Percentiles rank a stretch among this genome's conserved stretches.
These are phyloP conservation scores for Mechanitis messenoides DNA, from an alignment of 2,888 invertebrate species.

Conservation along the genomic window DNA sequence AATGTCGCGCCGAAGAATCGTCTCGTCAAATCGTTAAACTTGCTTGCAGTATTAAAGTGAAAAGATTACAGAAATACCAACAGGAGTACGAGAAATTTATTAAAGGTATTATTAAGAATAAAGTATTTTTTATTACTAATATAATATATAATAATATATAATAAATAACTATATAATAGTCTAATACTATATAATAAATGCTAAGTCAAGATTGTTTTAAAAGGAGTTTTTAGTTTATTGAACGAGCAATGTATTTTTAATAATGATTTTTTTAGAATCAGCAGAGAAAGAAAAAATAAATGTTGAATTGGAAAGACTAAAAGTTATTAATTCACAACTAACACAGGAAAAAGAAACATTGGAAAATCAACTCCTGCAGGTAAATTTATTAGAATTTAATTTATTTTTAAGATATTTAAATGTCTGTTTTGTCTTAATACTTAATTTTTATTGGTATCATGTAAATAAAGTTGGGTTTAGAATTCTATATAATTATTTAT, in stretches of 20 bases:
- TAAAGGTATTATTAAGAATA: slow-evolving; percentile 50
- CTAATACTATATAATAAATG: not conserved
- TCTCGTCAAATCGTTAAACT: slow-evolving; percentile 92
- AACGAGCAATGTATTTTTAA: too few species aligned
- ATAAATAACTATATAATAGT: not conserved
- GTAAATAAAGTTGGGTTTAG: too few species aligned
- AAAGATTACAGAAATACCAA: slow-evolving; percentile 95
- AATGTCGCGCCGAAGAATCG: slow-evolving; percentile 93
- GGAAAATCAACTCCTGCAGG: slow-evolving; percentile 58
- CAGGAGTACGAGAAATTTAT: slow-evolving; percentile 82
- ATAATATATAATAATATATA: not conserved
- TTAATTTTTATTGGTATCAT: too few species aligned
- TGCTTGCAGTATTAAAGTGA: slow-evolving; percentile 94
- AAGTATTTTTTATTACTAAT: slow-evolving; percentile 9
- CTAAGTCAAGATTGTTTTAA: too few species aligned
- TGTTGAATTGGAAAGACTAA: slow-evolving; percentile 76
- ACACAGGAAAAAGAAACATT: slow-evolving; percentile 62
- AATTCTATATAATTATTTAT: too few species aligned
- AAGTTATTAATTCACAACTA: slow-evolving; percentile 61
- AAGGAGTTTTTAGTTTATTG: too few species aligned
- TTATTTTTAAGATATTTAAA: not conserved
- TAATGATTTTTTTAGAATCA: slow-evolving; percentile 50
- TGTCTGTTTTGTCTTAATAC: too few species aligned
- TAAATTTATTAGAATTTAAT: slow-evolving; percentile 27
- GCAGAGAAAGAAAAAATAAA: slow-evolving; percentile 79